Conservation (phyloP, 2,113 vertebrate genomes). For the Oryzias celebensis region DNA sequence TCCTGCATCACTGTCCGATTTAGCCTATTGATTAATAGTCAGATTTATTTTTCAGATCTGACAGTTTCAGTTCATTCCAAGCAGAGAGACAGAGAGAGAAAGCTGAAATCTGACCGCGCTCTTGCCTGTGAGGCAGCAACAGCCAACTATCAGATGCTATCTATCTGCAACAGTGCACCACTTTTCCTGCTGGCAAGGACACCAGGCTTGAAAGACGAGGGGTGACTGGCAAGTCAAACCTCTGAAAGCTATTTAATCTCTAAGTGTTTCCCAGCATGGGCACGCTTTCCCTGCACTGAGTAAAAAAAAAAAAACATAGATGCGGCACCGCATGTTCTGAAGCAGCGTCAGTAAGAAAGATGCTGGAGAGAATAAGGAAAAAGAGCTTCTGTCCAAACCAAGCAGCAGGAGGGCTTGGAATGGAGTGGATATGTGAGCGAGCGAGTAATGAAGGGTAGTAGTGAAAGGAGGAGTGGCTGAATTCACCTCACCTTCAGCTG, state of each 20-base stretch:
- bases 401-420: conserved; percentile 8
- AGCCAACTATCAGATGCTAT: conserved; percentile 56
- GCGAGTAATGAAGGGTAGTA: conserved; percentile 41
- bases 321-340: conserved; percentile 4
- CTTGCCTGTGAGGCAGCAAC: conserved; percentile 30
- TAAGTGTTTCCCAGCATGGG: conserved; percentile 12
- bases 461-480: conserved; percentile 17
- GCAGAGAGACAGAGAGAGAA: conserved; percentile 19
- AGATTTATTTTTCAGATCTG: conserved; percentile 2
- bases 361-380: not conserved
- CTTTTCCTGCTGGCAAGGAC: conserved; percentile 66
- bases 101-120: conserved; percentile 27
- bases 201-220: conserved; percentile 34
- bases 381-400: not conserved
- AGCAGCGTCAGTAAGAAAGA: not conserved
- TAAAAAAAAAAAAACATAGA: conserved; percentile 21
- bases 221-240: conserved; percentile 21
- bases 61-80: conserved; percentile 10
- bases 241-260: conserved; percentile 41
- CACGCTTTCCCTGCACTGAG: conserved; percentile 7
- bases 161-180: conserved; percentile 67
- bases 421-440: conserved; percentile 9
- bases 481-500: conserved; percentile 26
- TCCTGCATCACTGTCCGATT: conserved; percentile 32
- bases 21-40: conserved; percentile 31